phyloP scores from a whole-genome alignment of 1,140 invertebrate genomes.

The Globodera ellingtonae region DNA sequence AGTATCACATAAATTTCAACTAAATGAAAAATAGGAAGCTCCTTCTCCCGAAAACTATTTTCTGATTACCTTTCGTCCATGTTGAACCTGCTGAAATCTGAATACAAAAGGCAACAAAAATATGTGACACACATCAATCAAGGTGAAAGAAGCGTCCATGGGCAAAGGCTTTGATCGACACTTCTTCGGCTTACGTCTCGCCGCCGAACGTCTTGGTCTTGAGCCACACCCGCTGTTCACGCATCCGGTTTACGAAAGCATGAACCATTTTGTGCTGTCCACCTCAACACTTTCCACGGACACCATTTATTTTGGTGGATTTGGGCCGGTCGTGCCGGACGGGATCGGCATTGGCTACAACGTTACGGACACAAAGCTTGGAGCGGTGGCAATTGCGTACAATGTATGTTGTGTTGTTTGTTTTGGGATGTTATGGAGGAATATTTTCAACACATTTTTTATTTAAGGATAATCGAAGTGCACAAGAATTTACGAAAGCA shows the following conservation, averaged over 20 bases:
- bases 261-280: slow-evolving; percentile 90
- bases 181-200: slow-evolving; percentile 79
- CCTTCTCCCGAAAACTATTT: no score
- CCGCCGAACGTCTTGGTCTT: slow-evolving; percentile 71
- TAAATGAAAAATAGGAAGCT: no score
- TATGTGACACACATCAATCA: neutral
- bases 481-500: slow-evolving; percentile 18
- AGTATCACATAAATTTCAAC: no score
- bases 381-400: slow-evolving; percentile 62
- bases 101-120: no score
- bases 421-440: no score
- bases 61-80: no score
- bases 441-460: neutral
- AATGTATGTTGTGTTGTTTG: slow-evolving; percentile 38
- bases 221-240: slow-evolving; percentile 74
- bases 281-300: slow-evolving; percentile 89
- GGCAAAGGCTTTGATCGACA: slow-evolving; percentile 94
- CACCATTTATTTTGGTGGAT: slow-evolving; percentile 84
- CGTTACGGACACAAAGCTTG: slow-evolving; percentile 55
- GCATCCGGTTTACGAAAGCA: slow-evolving; percentile 78
- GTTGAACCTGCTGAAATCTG: no score
- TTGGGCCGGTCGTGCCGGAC: slow-evolving; percentile 86
- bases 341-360: slow-evolving; percentile 79
- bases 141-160: slow-evolving; percentile 56
- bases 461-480: slow-evolving; percentile 17